Conservation (phyloP, 2,888 invertebrate species). For the Bhutanitis thaidina region DNA sequence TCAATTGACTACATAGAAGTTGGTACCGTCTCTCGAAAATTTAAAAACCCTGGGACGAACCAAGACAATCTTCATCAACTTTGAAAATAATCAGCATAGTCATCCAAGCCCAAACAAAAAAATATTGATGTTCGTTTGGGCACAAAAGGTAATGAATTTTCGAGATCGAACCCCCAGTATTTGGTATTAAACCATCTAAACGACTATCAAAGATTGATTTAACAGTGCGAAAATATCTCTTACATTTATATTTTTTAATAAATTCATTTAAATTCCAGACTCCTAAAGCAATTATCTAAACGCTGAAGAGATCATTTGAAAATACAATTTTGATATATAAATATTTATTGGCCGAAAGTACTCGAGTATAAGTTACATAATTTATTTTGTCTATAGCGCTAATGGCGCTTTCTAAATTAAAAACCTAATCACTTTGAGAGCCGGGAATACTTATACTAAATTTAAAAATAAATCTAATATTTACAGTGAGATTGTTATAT, state of each 20-base stretch:
- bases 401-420: slow-evolving; percentile 62
- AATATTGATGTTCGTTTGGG: not conserved
- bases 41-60: slow-evolving; percentile 12
- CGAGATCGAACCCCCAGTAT: slow-evolving; percentile 26
- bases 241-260: slow-evolving; percentile 67
- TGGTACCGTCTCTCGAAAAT: slow-evolving; percentile 34
- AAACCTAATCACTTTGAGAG: slow-evolving; percentile 76
- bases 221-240: slow-evolving; percentile 79
- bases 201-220: slow-evolving; percentile 55
- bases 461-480: slow-evolving; percentile 61
- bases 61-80: not conserved
- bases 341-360: slow-evolving; percentile 74
- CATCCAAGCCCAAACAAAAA: not conserved
- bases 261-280: slow-evolving; percentile 75
- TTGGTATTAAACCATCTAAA: slow-evolving; percentile 39
- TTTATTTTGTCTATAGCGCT: slow-evolving; percentile 47
- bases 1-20: slow-evolving; percentile 54
- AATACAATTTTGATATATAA: slow-evolving; percentile 73
- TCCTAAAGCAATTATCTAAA: slow-evolving; percentile 77
- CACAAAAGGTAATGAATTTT: slow-evolving; percentile 17
- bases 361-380: slow-evolving; percentile 62
- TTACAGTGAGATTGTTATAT: slow-evolving; percentile 75
- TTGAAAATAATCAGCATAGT: not conserved
- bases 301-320: slow-evolving; percentile 77
- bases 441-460: slow-evolving; percentile 74